Evolutionary conservation across 2,113 vertebrate genomes (phyloP), one percentile per base, ranked within the genome.

Genomic region (Vidua chalybeata): DNA sequence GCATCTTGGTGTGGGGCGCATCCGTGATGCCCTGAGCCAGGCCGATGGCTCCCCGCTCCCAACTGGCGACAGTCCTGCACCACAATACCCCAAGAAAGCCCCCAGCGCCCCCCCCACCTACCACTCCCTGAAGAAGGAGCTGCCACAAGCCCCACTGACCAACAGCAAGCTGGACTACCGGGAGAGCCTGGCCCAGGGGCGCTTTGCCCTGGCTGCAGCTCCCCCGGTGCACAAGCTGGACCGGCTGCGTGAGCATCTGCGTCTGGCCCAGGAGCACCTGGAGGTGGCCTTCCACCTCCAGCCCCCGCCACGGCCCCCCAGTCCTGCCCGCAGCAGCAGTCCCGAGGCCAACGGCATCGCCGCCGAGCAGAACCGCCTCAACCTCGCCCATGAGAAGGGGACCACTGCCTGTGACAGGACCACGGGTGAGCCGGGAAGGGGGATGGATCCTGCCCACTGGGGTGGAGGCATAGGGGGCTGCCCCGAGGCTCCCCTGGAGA

Each of bases 251-350:
- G 97, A 98, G 86, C 98, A 99, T 86, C 98, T 99, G 82, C 98
- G 98, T 77, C 72, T 98, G 95, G 98, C 98, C 26, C 98, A 99
- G 94, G 98, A 98, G 91, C 98, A 99, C 75, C 97, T 99, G 93
- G 98, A 98, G 86, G 97, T 98, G 89, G 98, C 98, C 49, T 98
- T 98, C 97, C 98, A 98, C 84, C 95, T 97, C 6, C 97, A 98
- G 89, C 96, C 94, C 1, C 84, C 92, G 0, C 89, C 39, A 0
- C 95, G 52, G 17, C 94, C 90, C 9, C 96, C 96, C 93, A 98
- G 98, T 72, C 98, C 98, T 6, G 98, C 98, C 2, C 97, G 97
- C 13, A 98, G 98, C 97, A 98, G 98, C 97, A 99, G 98, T 91
- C 98, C 99, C 0, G 98, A 98, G 96, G 98, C 98, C 71, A 98